Percentiles rank a stretch among this genome's conserved stretches.
These are phyloP conservation scores for Grammomys dolichurus DNA, from an alignment of 2,113 vertebrate genomes.

Conservation along the genomic window DNA sequence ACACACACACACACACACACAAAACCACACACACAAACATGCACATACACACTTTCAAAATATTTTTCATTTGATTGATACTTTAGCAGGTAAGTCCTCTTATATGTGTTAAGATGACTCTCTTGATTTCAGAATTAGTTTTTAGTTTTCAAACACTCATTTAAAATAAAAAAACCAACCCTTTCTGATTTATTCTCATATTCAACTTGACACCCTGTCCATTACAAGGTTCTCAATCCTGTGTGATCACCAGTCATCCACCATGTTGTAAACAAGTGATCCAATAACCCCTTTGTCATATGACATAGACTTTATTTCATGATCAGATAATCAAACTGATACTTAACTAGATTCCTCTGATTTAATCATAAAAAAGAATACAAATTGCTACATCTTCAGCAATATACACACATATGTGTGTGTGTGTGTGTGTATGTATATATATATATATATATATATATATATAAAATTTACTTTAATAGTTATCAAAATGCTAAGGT, in stretches of 20 bases:
- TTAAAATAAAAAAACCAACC: neutral
- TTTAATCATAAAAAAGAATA: neutral
- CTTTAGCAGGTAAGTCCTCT: neutral
- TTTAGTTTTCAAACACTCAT: neutral
- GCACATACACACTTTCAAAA: neutral
- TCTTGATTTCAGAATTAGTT: neutral
- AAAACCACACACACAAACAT: neutral
- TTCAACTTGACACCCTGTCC: neutral
- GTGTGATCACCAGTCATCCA: neutral
- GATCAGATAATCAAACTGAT: neutral
- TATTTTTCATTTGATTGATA: neutral
- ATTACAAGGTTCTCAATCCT: neutral
- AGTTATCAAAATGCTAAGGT: neutral
- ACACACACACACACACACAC: too few relatives aligned
- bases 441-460: neutral
- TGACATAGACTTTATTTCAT: neutral
- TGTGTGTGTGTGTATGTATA: too few relatives aligned
- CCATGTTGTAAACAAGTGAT: neutral
- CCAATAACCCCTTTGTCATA: neutral
- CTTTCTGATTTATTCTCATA: neutral
- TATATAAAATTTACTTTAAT: neutral
- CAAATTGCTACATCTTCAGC: neutral
- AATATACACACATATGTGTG: neutral
- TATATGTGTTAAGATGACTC: neutral
- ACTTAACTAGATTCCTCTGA: neutral